Evolutionary conservation across 1,140 invertebrate genomes (phyloP), one percentile per base, ranked within the genome.

Genomic region (Eumeta japonica): DNA sequence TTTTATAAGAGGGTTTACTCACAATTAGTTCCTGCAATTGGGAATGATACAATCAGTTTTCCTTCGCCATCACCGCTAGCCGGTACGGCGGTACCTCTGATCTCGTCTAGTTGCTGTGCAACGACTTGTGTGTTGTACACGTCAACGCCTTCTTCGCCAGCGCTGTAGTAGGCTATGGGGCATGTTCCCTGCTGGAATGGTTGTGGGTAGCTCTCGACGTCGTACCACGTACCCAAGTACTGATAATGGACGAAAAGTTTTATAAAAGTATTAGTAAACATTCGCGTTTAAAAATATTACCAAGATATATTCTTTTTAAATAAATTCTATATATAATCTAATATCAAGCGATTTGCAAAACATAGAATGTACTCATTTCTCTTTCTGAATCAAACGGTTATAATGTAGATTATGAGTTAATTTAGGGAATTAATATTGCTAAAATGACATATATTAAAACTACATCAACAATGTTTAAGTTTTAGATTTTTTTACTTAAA

Each of bases 111-210:
- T 1, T 28, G n/a, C 19, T 64, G 39, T 16, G 59, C 46, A 3
- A 58, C 37, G 0, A 67, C 63, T 45, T 63, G 41, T 4, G 54
- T 57, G 28, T 65, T 65, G n/a, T 28, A 31, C 0, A 62, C 62
- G 9, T 11, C 14, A 2, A 46, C 43, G 1, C 42, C 35, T 2
- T 48, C 37, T 3, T 11, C 14, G 1, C 18, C 33, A 3, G 50
- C 13, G n/a, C 42, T 48, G 36, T 67, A 71, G 0, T 42, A 53
- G 7, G 63, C 62, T 10, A 57, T 52, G 4, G 43, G 46, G 43
- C 66, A 71, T 3, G 47, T 14, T 0, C 63, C 60, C 1, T 27
- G 12, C 58, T 67, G 65, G 45, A 57, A 62, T 9, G 56, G 48
- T 0, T 60, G 41, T 14, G 48, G 39, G 27, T 71, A 71, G 0